Base-by-base conservation (phyloP, 2,888 invertebrate species). In the Xestoiulus laeticollis region DNA sequence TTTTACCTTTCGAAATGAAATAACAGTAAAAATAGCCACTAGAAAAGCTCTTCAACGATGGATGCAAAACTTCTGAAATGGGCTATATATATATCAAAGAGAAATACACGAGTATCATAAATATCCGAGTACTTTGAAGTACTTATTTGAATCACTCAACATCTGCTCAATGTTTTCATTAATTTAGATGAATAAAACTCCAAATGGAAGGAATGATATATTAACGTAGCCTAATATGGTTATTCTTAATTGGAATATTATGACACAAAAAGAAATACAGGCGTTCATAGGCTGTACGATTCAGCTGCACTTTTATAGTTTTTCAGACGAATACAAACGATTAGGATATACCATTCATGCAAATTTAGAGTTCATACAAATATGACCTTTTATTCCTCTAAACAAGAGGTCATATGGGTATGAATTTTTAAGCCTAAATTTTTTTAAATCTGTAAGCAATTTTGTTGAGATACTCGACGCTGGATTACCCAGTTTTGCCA, bases 161-260 rank as follows among this genome's bases (percentile, higher is more conserved):
- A 78, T 78, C 78, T 78, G 78, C 78, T 0, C 30, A 78, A 30
- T 30, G 78, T 78, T 78, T 78, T 30, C 30, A 14, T 14, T 78
- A 78, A 78, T 78, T 78, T 78, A 78, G 78, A 10, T 14, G 78
- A 78, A 78, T 78, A 30, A 78, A 78, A 30, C 78, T 78, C 12
- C 30, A 78, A 68, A 22, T 38, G 22, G 3, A 14, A 30, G 3
- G 26, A 1, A 26, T 30, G 0, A 78, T 30, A 30, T 30, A 22
- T n/a, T n/a, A n/a, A n/a, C n/a, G n/a, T n/a, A 78, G 22, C 48
- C 26, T 78, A 30, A 78, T 78, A 78, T 78, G 30, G 22, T 78
- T 14, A 78, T 14, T 30, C 30, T 26, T n/a, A n/a, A n/a, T n/a
- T 78, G 0, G 30, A 30, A 14, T 78, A 78, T 78, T 26, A 14